Conservation (phyloP, 2,113 vertebrate species). For the Neofelis nebulosa region DNA sequence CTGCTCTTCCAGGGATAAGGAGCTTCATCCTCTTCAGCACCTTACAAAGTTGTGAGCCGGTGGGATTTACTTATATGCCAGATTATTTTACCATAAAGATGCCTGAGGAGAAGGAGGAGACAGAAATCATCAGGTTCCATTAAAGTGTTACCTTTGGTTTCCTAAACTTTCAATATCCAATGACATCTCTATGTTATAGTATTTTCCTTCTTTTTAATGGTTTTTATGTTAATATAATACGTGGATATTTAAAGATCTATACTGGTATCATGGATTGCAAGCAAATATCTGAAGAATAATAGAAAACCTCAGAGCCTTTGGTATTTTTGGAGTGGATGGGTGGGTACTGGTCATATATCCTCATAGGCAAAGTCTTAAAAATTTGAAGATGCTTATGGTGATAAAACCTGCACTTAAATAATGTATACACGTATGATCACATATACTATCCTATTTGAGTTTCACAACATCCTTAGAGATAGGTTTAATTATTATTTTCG, state of each 20-base stretch:
- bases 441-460: neutral
- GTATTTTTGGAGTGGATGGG: neutral
- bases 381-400: neutral
- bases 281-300: neutral
- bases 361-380: neutral
- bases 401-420: neutral
- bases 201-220: neutral
- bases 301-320: neutral
- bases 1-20: neutral
- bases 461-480: neutral
- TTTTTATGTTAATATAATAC: neutral
- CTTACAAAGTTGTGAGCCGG: neutral
- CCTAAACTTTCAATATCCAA: neutral
- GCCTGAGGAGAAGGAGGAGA: too few relatives aligned
- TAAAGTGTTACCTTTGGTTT: neutral
- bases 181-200: neutral
- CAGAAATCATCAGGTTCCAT: neutral
- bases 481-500: neutral
- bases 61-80: neutral
- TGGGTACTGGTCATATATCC: neutral
- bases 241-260: neutral
- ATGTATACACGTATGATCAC: neutral
- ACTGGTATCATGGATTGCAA: neutral
- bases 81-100: neutral
- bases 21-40: neutral